Conservation (phyloP, 2,113 vertebrate species). For the Micromys minutus region DNA sequence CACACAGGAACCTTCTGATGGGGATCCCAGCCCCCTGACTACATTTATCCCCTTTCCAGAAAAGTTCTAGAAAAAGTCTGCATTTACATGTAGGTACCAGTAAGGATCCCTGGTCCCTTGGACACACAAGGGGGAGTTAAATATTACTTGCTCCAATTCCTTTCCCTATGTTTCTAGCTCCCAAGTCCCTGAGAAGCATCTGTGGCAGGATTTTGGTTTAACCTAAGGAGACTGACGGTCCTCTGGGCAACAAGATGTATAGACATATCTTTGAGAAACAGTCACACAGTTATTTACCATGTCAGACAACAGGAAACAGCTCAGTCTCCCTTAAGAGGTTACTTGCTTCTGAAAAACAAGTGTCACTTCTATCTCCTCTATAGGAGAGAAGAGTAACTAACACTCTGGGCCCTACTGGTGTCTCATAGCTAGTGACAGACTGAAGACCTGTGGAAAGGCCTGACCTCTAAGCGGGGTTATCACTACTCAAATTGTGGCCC, state of each 20-base stretch:
- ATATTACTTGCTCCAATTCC: not conserved
- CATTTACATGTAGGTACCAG: not conserved
- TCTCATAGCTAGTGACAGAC: not conserved
- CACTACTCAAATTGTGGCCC: not conserved
- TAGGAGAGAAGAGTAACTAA: not conserved
- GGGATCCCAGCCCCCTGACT: not conserved
- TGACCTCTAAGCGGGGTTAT: not conserved
- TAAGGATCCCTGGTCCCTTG: not conserved
- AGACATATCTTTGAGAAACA: not conserved
- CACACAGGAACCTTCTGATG: not conserved
- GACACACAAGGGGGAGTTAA: not conserved
- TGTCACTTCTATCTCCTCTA: not conserved
- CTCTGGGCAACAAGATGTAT: not conserved
- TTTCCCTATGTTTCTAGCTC: not conserved
- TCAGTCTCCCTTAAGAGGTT: not conserved
- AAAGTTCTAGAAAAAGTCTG: not conserved
- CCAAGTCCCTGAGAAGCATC: not conserved
- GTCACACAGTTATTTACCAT: not conserved
- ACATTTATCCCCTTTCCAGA: not conserved
- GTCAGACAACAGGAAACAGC: not conserved
- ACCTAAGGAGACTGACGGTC: not conserved
- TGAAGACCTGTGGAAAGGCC: not conserved
- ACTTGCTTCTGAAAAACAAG: conserved; percentile 47
- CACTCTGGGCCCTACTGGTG: not conserved
- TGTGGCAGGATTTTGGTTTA: conserved; percentile 13